phyloP scores from a whole-genome alignment of 2,888 invertebrate genomes.

The Pachliopta kotzebuea region DNA sequence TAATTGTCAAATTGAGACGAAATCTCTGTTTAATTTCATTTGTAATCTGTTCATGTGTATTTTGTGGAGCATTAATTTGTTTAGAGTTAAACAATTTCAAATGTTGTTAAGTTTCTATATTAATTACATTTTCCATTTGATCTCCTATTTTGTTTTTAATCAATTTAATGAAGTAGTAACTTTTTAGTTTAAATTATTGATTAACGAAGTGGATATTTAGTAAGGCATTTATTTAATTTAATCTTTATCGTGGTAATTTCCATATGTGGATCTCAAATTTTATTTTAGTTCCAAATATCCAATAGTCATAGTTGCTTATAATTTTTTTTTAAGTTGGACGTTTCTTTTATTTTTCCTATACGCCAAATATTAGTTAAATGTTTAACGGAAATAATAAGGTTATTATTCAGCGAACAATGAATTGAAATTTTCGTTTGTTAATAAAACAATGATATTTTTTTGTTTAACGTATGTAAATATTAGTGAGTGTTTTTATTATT shows the following conservation, averaged over 20 bases:
- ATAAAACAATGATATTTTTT: constrained; percentile 38
- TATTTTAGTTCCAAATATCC: constrained; percentile 73
- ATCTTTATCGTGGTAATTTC: constrained; percentile 44
- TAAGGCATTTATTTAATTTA: constrained; percentile 47
- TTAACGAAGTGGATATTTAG: constrained; percentile 35
- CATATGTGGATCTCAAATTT: constrained; percentile 71
- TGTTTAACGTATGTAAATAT: constrained; percentile 46
- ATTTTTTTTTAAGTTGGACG: constrained; percentile 27
- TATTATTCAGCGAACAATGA: constrained; percentile 23
- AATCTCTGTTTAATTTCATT: constrained; percentile 31
- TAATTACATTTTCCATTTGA: constrained; percentile 73
- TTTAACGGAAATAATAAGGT: constrained; percentile 33
- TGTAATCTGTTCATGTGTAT: neutral
- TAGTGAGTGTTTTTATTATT: constrained; percentile 42
- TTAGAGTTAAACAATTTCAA: constrained; percentile 33
- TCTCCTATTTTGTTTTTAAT: constrained; percentile 69
- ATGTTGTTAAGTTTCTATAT: constrained; percentile 70
- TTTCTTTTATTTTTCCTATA: constrained; percentile 50
- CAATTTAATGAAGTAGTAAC: constrained; percentile 59
- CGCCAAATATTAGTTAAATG: constrained; percentile 76
- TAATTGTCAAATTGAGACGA: constrained; percentile 35
- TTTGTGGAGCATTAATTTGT: no score
- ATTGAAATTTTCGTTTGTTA: constrained; percentile 37
- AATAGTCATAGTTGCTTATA: constrained; percentile 65
- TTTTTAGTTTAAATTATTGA: constrained; percentile 67